phyloP scores from a whole-genome alignment of 2,113 vertebrate genomes.

The Arothron firmamentum region DNA sequence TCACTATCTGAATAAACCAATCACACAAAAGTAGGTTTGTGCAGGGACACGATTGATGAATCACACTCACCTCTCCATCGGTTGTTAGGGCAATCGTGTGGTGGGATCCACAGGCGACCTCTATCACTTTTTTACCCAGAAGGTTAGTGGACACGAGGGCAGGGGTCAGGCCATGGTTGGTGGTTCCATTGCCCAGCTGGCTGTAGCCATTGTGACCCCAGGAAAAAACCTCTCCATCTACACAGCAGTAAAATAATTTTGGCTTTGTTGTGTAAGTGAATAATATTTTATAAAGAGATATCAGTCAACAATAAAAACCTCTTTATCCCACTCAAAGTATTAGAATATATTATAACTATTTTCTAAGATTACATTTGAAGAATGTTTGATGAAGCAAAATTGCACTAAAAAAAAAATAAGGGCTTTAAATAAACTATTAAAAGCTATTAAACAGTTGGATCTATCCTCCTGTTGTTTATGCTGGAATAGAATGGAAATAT shows the following conservation, averaged over 20 bases:
- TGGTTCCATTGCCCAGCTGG: constrained; percentile 93
- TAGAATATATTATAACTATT: too few species aligned
- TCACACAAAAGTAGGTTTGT: too few species aligned
- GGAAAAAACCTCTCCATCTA: constrained; percentile 94
- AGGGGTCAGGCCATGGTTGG: constrained; percentile 85
- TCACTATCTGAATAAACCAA: not conserved
- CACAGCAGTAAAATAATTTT: constrained; percentile 33
- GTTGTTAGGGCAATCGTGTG: constrained; percentile 91
- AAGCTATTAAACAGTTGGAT: constrained; percentile 1
- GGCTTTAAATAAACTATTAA: not conserved
- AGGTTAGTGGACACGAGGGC: constrained; percentile 93
- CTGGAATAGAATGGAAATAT: constrained; percentile 11
- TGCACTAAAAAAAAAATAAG: too few species aligned
- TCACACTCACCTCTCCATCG: constrained; percentile 86
- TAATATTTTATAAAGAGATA: constrained; percentile 24
- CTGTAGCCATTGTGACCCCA: constrained; percentile 98
- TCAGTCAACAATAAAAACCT: too few species aligned
- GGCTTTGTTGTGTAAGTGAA: constrained; percentile 26
- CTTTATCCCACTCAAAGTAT: too few species aligned
- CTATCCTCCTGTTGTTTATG: not conserved
- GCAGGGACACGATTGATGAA: too few species aligned
- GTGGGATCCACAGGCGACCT: constrained; percentile 95
- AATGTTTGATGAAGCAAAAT: not conserved
- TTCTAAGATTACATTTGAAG: too few species aligned
- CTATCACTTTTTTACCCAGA: constrained; percentile 87